Conservation (phyloP, 1,140 invertebrate genomes). For the Pachyrhynchus sulphureomaculatus region DNA sequence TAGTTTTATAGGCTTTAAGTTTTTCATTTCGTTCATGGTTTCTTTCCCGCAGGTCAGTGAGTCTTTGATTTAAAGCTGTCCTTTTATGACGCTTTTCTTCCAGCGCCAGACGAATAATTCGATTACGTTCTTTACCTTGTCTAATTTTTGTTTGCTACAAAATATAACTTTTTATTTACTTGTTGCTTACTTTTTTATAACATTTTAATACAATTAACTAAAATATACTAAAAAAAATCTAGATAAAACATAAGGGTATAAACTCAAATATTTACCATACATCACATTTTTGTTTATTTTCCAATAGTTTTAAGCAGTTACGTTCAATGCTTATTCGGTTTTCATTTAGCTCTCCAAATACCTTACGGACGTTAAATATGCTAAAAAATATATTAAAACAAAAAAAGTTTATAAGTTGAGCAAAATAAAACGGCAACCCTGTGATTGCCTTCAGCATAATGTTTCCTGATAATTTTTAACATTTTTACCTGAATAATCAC, state of each 20-base stretch:
- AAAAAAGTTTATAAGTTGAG: not conserved
- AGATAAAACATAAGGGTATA: too few species aligned
- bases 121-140: slow-evolving; percentile 62
- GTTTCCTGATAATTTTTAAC: too few species aligned
- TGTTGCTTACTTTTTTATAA: not conserved
- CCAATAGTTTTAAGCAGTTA: slow-evolving; percentile 31
- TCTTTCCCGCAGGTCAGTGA: slow-evolving; percentile 57
- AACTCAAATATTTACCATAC: too few species aligned
- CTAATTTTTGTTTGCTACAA: slow-evolving; percentile 63
- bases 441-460: too few species aligned
- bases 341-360: slow-evolving; percentile 25
- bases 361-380: slow-evolving; percentile 28
- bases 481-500: too few species aligned
- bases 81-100: slow-evolving; percentile 64
- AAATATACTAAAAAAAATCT: too few species aligned
- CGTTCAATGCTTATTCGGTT: slow-evolving; percentile 30
- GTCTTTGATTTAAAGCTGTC: slow-evolving; percentile 55
- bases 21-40: slow-evolving; percentile 60
- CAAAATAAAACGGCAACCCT: too few species aligned
- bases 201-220: not conserved
- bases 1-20: slow-evolving; percentile 22
- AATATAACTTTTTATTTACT: too few species aligned
- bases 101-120: slow-evolving; percentile 62
- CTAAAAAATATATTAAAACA: slow-evolving; percentile 27
- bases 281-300: slow-evolving; percentile 56